Conservation (phyloP, 2,888 invertebrate species). For the Ophonus ardosiacus region DNA sequence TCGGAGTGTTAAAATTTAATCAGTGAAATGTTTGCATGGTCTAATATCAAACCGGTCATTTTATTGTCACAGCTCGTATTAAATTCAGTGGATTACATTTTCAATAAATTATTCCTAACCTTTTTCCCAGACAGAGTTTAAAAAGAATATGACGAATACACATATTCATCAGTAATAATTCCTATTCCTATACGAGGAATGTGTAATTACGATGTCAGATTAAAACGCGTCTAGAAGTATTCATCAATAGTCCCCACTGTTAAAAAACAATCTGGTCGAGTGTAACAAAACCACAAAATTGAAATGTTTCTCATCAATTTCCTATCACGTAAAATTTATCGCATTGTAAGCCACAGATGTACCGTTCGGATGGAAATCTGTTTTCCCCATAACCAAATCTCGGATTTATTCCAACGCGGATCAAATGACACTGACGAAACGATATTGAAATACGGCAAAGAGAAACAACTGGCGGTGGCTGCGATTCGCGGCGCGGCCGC, state of each 20-base stretch:
- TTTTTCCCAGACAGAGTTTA: background rate
- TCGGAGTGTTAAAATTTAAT: too few relatives aligned
- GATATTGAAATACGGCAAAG: constrained; percentile 53
- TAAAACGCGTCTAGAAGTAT: constrained; percentile 7
- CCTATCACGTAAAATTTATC: constrained; percentile 60
- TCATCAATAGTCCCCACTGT: background rate
- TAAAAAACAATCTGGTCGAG: constrained; percentile 33
- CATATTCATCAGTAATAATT: too few relatives aligned
- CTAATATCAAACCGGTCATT: too few relatives aligned
- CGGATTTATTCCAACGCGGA: constrained; percentile 21
- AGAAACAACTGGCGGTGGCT: constrained; percentile 31
- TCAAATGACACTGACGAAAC: constrained; percentile 54
- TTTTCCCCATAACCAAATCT: constrained; percentile 46
- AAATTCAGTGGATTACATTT: background rate
- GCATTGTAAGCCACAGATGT: constrained; percentile 61
- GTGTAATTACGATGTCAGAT: background rate
- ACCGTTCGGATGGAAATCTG: constrained; percentile 42
- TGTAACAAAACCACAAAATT: constrained; percentile 53
- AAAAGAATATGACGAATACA: background rate
- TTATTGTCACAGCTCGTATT: too few relatives aligned
- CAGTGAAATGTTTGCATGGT: too few relatives aligned
- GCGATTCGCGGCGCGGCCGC: background rate
- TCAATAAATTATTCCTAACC: background rate
- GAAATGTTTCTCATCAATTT: constrained; percentile 62
- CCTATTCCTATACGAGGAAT: too few relatives aligned